phyloP scores from a whole-genome alignment of 2,888 invertebrate genomes.

The Callyntrura sp. region DNA sequence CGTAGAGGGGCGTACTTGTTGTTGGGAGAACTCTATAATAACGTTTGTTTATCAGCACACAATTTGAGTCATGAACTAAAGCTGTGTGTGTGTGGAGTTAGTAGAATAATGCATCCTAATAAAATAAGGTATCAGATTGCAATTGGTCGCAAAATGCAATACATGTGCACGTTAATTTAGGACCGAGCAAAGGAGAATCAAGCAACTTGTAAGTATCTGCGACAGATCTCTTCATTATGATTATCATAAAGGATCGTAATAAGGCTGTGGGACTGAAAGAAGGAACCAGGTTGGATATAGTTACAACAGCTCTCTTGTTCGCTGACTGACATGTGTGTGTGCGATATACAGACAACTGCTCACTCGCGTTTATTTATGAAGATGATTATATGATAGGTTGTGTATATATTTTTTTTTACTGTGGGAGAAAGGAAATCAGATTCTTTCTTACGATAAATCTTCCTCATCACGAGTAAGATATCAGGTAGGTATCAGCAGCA shows the following conservation, averaged over 20 bases:
- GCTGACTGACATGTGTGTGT: too few relatives aligned
- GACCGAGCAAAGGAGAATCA: too few relatives aligned
- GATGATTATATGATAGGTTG: background rate
- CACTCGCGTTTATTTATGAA: slow-evolving; percentile 14
- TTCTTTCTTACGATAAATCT: slow-evolving; percentile 6
- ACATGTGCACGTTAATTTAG: background rate
- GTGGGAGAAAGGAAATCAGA: slow-evolving; percentile 54
- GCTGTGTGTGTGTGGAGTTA: too few relatives aligned
- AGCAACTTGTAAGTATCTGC: too few relatives aligned
- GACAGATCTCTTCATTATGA: slow-evolving; percentile 1
- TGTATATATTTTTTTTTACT: too few relatives aligned
- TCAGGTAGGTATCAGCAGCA: background rate
- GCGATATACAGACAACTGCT: too few relatives aligned
- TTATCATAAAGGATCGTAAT: background rate
- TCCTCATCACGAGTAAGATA: background rate
- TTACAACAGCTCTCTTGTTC: too few relatives aligned
- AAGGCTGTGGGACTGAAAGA: slow-evolving; percentile 13
- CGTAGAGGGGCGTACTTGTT: too few relatives aligned
- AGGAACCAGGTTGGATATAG: background rate
- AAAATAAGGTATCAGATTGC: too few relatives aligned
- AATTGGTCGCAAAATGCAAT: background rate
- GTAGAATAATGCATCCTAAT: background rate
- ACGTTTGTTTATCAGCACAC: too few relatives aligned
- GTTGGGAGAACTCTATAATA: too few relatives aligned
- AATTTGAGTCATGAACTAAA: too few relatives aligned